phyloP scores from a whole-genome alignment of 2,888 invertebrate genomes.

The Netelia melanura region DNA sequence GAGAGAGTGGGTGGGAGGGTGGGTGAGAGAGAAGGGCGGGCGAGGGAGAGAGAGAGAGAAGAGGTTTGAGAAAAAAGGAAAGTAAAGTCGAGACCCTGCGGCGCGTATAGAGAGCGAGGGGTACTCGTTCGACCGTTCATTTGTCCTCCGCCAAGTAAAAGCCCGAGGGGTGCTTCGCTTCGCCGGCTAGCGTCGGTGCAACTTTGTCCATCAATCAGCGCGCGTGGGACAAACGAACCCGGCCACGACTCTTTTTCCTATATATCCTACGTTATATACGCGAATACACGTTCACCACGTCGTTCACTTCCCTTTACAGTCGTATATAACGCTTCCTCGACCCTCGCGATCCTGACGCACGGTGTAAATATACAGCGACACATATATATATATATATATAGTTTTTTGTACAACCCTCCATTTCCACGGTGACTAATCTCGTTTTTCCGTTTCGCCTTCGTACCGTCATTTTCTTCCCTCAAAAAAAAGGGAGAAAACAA shows the following conservation, averaged over 20 bases:
- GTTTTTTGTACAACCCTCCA: constrained; percentile 32
- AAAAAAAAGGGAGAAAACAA: neutral
- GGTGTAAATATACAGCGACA: neutral
- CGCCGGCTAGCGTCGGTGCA: constrained; percentile 65
- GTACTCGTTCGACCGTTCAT: constrained; percentile 62
- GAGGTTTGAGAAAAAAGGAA: constrained; percentile 58
- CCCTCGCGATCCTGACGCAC: constrained; percentile 46
- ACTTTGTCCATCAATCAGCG: constrained; percentile 75
- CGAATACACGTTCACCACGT: constrained; percentile 9
- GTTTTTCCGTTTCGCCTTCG: constrained; percentile 10
- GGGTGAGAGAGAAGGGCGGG: neutral
- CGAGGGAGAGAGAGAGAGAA: constrained; percentile 14
- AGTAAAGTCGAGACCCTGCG: constrained; percentile 31
- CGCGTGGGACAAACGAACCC: constrained; percentile 60
- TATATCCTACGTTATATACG: constrained; percentile 20
- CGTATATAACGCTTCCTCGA: neutral
- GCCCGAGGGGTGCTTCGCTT: constrained; percentile 59
- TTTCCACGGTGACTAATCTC: constrained; percentile 37
- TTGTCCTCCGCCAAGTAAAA: constrained; percentile 59
- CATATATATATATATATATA: constrained; percentile 11
- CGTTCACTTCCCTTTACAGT: constrained; percentile 7
- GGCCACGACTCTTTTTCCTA: neutral
- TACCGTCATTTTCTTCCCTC: neutral
- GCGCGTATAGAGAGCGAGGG: constrained; percentile 19
- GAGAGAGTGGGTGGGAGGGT: constrained; percentile 24